Conservation (phyloP, 2,888 invertebrate species). For the Patella caerulea region DNA sequence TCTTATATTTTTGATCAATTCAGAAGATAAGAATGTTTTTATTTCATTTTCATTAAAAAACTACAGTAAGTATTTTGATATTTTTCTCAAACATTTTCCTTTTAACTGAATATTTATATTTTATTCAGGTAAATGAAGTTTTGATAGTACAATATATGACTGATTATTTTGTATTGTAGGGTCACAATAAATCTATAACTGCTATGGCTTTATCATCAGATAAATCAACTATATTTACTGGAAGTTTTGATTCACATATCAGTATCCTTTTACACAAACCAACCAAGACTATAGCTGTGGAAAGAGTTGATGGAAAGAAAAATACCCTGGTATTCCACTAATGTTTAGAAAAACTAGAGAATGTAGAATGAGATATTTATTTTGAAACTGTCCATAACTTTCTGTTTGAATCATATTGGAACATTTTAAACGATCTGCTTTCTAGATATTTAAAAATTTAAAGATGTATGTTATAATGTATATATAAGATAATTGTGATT, state of each 20-base stretch:
- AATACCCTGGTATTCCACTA: too few relatives aligned
- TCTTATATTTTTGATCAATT: background rate
- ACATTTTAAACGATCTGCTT: too few relatives aligned
- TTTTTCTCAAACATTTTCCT: background rate
- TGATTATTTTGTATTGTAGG: slow-evolving; percentile 73
- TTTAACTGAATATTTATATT: too few relatives aligned
- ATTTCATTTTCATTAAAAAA: background rate
- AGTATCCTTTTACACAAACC: slow-evolving; percentile 72
- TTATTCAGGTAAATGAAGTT: too few relatives aligned
- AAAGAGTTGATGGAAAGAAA: background rate
- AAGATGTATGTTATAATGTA: too few relatives aligned
- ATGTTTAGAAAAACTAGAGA: too few relatives aligned
- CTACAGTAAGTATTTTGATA: background rate
- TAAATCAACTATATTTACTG: slow-evolving; percentile 86
- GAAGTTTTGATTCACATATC: slow-evolving; percentile 93
- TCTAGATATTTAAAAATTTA: too few relatives aligned
- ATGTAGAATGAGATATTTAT: too few relatives aligned
- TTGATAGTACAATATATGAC: background rate
- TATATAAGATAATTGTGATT: too few relatives aligned
- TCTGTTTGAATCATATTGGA: too few relatives aligned
- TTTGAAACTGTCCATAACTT: too few relatives aligned
- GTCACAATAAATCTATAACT: slow-evolving; percentile 98
- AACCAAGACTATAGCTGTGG: background rate
- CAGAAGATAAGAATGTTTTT: background rate
- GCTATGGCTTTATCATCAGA: slow-evolving; percentile 81